A percentile compares a stretch with the other conserved stretches of the same genome.
phyloP scores from a whole-genome alignment of 2,888 invertebrate genomes.

The Eurois occulta region DNA sequence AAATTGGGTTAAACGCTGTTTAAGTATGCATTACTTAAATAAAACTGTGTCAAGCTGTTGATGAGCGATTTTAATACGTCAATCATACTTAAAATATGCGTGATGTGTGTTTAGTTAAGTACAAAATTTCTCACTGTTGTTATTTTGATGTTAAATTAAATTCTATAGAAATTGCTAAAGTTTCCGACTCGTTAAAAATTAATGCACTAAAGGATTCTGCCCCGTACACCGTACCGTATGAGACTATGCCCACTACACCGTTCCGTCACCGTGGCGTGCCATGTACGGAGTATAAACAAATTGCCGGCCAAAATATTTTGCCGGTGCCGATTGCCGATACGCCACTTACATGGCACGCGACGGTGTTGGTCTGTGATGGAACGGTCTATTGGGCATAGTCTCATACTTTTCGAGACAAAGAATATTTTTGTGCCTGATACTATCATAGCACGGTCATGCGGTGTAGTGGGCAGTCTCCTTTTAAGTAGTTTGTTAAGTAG shows the following conservation, averaged over 20 bases:
- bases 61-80: neutral
- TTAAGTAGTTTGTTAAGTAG: neutral
- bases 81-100: neutral
- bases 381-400: too few species aligned
- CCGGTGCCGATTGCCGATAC: too few species aligned
- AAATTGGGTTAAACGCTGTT: constrained; percentile 28
- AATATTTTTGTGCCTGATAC: too few species aligned
- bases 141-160: too few species aligned
- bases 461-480: neutral
- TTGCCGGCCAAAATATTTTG: too few species aligned
- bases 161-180: neutral
- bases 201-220: neutral
- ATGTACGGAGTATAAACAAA: too few species aligned
- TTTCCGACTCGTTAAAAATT: neutral
- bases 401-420: too few species aligned
- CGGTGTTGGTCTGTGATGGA: too few species aligned
- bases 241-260: too few species aligned
- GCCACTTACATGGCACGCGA: too few species aligned
- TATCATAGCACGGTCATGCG: neutral
- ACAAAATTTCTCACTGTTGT: neutral
- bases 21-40: constrained; percentile 8
- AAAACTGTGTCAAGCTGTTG: constrained; percentile 20
- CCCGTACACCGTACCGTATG: too few species aligned
- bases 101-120: neutral
- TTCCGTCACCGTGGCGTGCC: too few species aligned